Percentiles rank a stretch among this genome's conserved stretches.
Evolutionary conservation across 2,113 vertebrate genomes (phyloP).

Genomic region (Coregonus clupeaformis): DNA sequence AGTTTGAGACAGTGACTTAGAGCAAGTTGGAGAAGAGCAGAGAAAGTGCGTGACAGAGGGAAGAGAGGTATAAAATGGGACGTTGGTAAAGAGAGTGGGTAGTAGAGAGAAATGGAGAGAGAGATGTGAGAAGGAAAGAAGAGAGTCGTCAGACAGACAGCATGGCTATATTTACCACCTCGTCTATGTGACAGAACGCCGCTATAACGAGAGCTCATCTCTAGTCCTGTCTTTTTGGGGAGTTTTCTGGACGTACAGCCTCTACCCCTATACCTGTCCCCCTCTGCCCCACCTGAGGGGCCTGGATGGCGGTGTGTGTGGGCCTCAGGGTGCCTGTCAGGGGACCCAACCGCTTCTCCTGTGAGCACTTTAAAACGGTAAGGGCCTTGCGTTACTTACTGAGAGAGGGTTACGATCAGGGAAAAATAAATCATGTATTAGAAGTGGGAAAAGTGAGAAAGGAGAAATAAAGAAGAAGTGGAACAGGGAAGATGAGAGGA

Average conservation of each 20-base stretch:
- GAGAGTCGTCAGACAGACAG: slow-evolving; percentile 27
- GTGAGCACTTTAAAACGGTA: slow-evolving; percentile 85
- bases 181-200: slow-evolving; percentile 40
- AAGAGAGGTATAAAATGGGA: no score
- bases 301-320: slow-evolving; percentile 71
- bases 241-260: slow-evolving; percentile 15
- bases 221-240: slow-evolving; percentile 12
- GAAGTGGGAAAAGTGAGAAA: no score
- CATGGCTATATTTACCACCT: slow-evolving; percentile 79
- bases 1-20: no score
- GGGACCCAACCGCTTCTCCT: slow-evolving; percentile 82
- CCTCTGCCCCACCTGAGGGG: neutral
- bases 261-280: neutral
- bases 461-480: no score
- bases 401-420: neutral
- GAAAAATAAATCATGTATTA: no score
- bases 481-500: neutral
- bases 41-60: no score
- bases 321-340: slow-evolving; percentile 74
- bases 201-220: slow-evolving; percentile 2
- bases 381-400: slow-evolving; percentile 50
- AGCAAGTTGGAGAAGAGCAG: no score
- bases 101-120: slow-evolving; percentile 1
- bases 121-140: slow-evolving; percentile 8
- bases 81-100: no score